A percentile compares a stretch with the other conserved stretches of the same genome.
Conservation (phyloP, 2,797 vertebrate genomes). For the Scolopax bukidnonensis region DNA sequence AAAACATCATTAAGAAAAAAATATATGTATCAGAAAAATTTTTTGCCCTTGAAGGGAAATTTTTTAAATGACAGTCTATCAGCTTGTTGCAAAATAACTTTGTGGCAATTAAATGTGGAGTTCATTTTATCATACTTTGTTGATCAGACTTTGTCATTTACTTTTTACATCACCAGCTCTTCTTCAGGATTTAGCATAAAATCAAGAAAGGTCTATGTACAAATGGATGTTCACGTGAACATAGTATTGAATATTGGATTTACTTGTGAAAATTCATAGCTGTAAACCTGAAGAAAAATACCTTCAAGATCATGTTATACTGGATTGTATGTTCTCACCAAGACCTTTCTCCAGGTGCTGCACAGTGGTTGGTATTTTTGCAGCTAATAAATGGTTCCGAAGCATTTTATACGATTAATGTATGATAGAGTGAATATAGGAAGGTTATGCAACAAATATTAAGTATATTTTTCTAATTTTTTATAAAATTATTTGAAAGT, state of each 20-base stretch:
- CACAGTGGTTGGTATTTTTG: constrained; percentile 44
- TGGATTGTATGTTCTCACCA: not conserved
- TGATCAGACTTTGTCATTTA: not conserved
- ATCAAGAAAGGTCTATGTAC: not conserved
- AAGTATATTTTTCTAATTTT: constrained; percentile 80
- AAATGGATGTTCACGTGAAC: not conserved
- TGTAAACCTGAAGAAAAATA: constrained; percentile 50
- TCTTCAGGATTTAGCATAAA: constrained; percentile 31
- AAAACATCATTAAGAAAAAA: not conserved
- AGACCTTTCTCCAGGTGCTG: constrained; percentile 27
- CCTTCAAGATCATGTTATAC: constrained; percentile 3
- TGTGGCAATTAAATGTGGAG: not conserved
- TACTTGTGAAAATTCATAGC: not conserved
- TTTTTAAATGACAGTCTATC: not conserved
- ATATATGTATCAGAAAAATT: not conserved
- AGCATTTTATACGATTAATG: constrained; percentile 66
- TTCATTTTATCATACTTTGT: not conserved
- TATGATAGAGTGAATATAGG: constrained; percentile 47
- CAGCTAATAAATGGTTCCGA: constrained; percentile 41
- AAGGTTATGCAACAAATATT: constrained; percentile 69
- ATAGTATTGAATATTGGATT: not conserved
- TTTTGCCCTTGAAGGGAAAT: not conserved
- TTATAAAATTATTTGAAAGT: constrained; percentile 67
- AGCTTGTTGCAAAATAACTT: not conserved
- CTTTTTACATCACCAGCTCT: constrained; percentile 33